Percentiles rank a stretch among this genome's conserved stretches.
Evolutionary conservation across 1,140 invertebrate genomes (phyloP).

Genomic region (Muscidifurax raptorellus): DNA sequence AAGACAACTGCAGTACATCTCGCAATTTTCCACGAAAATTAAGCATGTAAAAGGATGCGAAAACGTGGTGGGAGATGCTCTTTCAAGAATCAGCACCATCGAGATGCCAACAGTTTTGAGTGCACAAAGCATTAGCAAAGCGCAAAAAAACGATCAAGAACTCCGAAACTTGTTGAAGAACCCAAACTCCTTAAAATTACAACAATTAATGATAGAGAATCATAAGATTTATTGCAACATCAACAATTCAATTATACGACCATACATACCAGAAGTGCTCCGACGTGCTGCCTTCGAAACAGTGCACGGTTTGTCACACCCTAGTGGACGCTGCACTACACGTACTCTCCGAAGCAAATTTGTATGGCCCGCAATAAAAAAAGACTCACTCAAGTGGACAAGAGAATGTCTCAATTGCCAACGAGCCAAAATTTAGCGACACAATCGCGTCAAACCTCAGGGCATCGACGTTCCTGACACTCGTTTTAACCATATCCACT

Average conservation of each 20-base stretch:
- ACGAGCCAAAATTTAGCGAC: conserved; percentile 54
- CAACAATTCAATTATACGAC: background rate
- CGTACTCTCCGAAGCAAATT: background rate
- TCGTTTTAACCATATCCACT: conserved; percentile 31
- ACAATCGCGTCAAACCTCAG: conserved; percentile 63
- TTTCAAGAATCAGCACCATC: background rate
- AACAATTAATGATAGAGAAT: background rate
- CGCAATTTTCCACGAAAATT: conserved; percentile 5
- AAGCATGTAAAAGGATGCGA: background rate
- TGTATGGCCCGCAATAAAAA: conserved; percentile 51
- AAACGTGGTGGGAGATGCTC: conserved; percentile 12
- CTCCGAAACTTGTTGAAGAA: background rate
- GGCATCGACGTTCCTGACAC: conserved; percentile 74
- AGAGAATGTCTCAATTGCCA: conserved; percentile 54
- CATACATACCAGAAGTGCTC: background rate
- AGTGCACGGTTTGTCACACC: conserved; percentile 10
- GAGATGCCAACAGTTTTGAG: background rate
- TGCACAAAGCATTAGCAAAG: background rate
- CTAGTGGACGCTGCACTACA: too few species aligned
- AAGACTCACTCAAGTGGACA: conserved; percentile 46
- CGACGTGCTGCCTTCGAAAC: conserved; percentile 31
- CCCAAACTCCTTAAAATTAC: background rate
- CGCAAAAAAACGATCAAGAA: conserved; percentile 56
- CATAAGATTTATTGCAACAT: background rate
- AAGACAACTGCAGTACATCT: background rate